Conservation (phyloP, 2,797 vertebrate species). For the Cyprinella venusta region DNA sequence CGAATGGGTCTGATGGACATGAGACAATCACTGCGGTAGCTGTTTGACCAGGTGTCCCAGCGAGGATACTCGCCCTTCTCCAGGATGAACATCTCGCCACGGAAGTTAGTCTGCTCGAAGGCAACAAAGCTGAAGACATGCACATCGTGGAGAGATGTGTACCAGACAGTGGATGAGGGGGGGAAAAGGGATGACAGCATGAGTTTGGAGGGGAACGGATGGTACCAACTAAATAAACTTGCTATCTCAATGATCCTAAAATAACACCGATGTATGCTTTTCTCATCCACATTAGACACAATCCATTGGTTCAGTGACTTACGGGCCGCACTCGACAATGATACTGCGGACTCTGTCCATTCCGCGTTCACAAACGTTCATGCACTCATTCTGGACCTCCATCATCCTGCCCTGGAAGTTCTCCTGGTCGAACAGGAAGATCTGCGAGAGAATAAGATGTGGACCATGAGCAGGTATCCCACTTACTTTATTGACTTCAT, state of each 20-base stretch:
- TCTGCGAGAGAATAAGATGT: conserved; percentile 70
- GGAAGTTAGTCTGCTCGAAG: conserved; percentile 94
- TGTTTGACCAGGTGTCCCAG: conserved; percentile 98
- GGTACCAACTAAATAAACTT: background rate
- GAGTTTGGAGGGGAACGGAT: conserved; percentile 5
- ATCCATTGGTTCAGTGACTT: conserved; percentile 72
- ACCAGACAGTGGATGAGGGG: conserved; percentile 7
- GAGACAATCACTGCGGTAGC: conserved; percentile 92
- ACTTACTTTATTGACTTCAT: background rate
- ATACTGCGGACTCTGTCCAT: conserved; percentile 91
- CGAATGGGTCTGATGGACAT: conserved; percentile 92
- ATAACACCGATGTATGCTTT: conserved; percentile 13
- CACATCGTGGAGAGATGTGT: background rate
- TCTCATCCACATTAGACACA: conserved; percentile 22
- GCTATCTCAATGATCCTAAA: background rate
- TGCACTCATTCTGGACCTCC: conserved; percentile 89
- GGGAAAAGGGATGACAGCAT: conserved; percentile 12
- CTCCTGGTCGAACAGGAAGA: conserved; percentile 92
- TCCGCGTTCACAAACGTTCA: conserved; percentile 88
- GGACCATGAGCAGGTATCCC: background rate
- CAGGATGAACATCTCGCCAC: conserved; percentile 96
- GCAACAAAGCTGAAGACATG: conserved; percentile 86
- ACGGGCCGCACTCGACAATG: conserved; percentile 92
- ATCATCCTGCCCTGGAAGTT: conserved; percentile 94
- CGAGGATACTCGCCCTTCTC: conserved; percentile 97